Evolutionary conservation across 1,140 invertebrate species (phyloP).

Genomic region (Panagrolaimus sp.): DNA sequence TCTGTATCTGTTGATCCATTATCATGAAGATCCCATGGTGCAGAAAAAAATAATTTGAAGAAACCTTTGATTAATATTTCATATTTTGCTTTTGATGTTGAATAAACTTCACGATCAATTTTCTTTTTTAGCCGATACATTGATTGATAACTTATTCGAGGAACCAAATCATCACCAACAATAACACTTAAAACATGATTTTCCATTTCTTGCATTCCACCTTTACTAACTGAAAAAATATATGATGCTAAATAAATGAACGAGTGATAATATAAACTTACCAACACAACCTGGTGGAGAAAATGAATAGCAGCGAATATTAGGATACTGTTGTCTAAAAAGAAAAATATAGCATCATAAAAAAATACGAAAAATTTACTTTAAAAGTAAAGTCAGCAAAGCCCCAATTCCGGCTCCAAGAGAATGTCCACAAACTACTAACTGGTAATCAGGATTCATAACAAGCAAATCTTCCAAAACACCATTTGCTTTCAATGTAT

Average conservation of each 20-base stretch:
- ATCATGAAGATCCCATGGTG: slow-evolving; percentile 47
- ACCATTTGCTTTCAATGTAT: slow-evolving; percentile 66
- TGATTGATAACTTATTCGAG: slow-evolving; percentile 50
- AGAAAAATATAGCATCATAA: slow-evolving; percentile 3
- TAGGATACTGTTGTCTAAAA: slow-evolving; percentile 68
- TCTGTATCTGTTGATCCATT: slow-evolving; percentile 1
- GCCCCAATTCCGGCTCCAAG: slow-evolving; percentile 75
- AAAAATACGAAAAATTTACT: slow-evolving; percentile 51
- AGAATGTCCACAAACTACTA: slow-evolving; percentile 68
- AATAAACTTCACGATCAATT: slow-evolving; percentile 45
- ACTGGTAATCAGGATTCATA: slow-evolving; percentile 61
- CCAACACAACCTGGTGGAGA: slow-evolving; percentile 70
- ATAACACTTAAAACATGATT: slow-evolving; percentile 77
- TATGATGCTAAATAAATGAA: too few relatives aligned
- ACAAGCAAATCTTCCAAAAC: slow-evolving; percentile 68
- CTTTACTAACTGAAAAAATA: too few relatives aligned
- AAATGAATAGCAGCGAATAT: slow-evolving; percentile 75
- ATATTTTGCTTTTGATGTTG: slow-evolving; percentile 49
- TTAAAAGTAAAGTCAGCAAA: slow-evolving; percentile 71
- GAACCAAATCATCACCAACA: slow-evolving; percentile 78
- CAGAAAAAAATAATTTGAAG: slow-evolving; percentile 52
- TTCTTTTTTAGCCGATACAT: slow-evolving; percentile 42
- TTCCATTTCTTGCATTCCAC: slow-evolving; percentile 54
- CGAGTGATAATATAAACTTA: too few relatives aligned
- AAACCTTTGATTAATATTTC: slow-evolving; percentile 57